Base-by-base conservation (phyloP, 2,888 invertebrate genomes). In the Siphonodentalium dalli region DNA sequence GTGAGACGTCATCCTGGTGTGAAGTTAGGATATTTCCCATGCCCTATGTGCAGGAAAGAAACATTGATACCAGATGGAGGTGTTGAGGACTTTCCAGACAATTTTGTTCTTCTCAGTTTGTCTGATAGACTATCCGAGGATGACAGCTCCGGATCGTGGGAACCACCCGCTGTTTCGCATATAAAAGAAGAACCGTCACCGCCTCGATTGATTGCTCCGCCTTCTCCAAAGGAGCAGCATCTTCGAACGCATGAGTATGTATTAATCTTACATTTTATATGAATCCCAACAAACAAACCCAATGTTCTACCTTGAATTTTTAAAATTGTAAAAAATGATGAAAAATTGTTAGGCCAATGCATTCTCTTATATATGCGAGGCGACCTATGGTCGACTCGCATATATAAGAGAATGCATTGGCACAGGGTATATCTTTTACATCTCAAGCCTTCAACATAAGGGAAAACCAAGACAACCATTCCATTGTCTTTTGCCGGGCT, bases 31-130 rank as follows among this genome's bases (percentile, higher is more conserved):
- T 68, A 69, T 56, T 75, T 75, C 54, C 72, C 72, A 3, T 75
- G 75, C 55, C 75, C 75, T 20, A 75, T 75, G 71, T 75, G 75
- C 53, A 68, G 75, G 24, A 74, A 70, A 53, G 71, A 72, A 52
- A 72, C 69, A 20, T 53, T 50, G 27, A 68, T 75, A 37, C 75
- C 75, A 0, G 56, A 51, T 15, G 63, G 66, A n/a, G 75, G 75
- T 11, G 71, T 75, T 8, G 64, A 64, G 26, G 66, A 66, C 8
- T 74, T 75, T 44, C 70, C 66, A 58, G 74, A 75, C 58, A 73
- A 75, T 60, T 75, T 75, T 51, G 31, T 73, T 40, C 54, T 75
- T 45, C 56, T 71, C 34, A 68, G 72, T 58, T 52, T 75, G 49
- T 72, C 72, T 2, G 72, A 75, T 46, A 71, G 71, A 1, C 53